These are phyloP conservation scores for Sturnus vulgaris DNA, from an alignment of 2,113 vertebrate genomes.

Conservation along the genomic window DNA sequence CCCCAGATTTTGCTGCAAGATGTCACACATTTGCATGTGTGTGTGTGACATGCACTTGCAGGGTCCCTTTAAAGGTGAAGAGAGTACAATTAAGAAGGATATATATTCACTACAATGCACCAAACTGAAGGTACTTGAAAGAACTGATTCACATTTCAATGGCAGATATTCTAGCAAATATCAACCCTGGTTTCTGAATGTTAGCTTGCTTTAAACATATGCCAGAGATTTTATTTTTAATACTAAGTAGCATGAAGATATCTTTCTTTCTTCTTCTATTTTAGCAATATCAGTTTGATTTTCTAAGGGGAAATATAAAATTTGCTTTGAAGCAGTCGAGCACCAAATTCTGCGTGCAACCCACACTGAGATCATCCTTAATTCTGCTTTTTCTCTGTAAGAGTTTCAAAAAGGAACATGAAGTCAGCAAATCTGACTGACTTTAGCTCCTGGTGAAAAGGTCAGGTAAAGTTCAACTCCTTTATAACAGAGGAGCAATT, in stretches of 20 bases:
- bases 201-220: neutral
- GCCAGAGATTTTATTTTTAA: neutral
- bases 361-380: neutral
- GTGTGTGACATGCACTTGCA: neutral
- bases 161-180: neutral
- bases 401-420: neutral
- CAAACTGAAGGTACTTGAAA: neutral
- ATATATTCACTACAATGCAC: neutral
- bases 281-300: neutral
- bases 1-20: neutral
- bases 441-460: constrained; percentile 9
- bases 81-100: neutral
- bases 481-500: neutral
- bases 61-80: neutral
- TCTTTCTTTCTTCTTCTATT: neutral
- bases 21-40: neutral
- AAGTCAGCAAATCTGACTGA: constrained; percentile 1
- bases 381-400: constrained; percentile 25
- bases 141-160: neutral
- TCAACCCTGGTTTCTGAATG: neutral
- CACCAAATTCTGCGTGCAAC: neutral
- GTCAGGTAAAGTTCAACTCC: constrained; percentile 51
- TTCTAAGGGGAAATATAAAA: neutral
- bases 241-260: neutral
- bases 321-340: neutral